These are phyloP conservation scores for Peromyscus leucopus DNA, from an alignment of 2,113 vertebrate species.

Conservation along the genomic window DNA sequence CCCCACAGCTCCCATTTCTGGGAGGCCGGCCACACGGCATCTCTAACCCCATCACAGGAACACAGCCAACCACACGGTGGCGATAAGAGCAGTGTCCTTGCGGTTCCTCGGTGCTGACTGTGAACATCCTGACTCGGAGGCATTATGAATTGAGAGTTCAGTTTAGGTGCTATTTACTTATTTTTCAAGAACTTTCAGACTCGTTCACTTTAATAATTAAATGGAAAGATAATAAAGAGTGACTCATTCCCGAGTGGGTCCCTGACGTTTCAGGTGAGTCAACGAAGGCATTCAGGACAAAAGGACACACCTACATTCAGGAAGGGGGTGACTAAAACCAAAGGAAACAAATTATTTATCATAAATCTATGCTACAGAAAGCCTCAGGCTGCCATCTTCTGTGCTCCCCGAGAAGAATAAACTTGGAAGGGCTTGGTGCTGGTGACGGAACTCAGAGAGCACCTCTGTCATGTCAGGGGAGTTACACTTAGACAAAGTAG, in stretches of 20 bases:
- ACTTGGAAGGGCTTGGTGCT: too few species aligned
- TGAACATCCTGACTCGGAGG: background rate
- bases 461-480: background rate
- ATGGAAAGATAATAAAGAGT: background rate
- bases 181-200: background rate
- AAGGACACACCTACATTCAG: background rate
- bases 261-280: background rate
- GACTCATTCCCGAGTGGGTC: background rate
- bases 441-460: accelerated
- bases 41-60: background rate
- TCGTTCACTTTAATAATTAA: background rate
- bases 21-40: background rate
- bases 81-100: too few species aligned
- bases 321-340: background rate
- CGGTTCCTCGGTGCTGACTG: accelerated
- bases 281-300: background rate
- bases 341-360: background rate
- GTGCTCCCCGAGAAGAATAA: background rate
- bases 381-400: background rate
- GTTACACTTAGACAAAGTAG: background rate
- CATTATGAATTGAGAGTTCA: background rate
- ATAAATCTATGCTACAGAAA: background rate
- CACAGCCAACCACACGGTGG: background rate
- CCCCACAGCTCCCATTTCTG: background rate
- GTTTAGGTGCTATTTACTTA: background rate